phyloP scores from a whole-genome alignment of 2,113 vertebrate genomes.

The Crotophaga sulcirostris region DNA sequence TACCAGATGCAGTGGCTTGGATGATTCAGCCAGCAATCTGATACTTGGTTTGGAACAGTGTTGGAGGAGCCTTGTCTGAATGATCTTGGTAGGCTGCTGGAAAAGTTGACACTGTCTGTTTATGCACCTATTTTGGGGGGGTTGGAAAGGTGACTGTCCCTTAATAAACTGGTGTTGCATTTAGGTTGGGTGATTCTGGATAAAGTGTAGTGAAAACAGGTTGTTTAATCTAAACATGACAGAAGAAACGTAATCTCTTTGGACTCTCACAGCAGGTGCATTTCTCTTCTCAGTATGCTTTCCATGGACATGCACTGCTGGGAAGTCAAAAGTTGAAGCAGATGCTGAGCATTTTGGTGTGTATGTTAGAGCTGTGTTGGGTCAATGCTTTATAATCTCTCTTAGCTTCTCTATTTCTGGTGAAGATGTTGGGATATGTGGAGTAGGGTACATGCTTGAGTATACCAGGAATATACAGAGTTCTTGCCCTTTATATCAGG shows the following conservation, averaged over 20 bases:
- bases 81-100: neutral
- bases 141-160: neutral
- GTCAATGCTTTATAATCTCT: neutral
- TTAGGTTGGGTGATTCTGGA: neutral
- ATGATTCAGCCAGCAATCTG: neutral
- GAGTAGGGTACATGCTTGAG: neutral
- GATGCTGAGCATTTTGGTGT: neutral
- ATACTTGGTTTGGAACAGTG: accelerated
- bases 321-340: neutral
- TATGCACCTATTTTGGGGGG: neutral
- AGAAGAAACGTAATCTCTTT: neutral
- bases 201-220: neutral
- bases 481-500: neutral
- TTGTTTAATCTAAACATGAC: neutral
- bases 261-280: neutral
- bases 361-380: neutral
- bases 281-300: neutral
- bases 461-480: neutral
- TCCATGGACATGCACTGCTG: accelerated
- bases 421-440: neutral
- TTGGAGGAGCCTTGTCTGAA: neutral
- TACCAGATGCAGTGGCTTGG: neutral
- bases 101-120: neutral
- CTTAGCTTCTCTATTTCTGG: neutral
- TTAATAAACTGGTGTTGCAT: neutral